Conservation (phyloP, 2,113 vertebrate genomes). For the Sinocyclocheilus maitianheensis region DNA sequence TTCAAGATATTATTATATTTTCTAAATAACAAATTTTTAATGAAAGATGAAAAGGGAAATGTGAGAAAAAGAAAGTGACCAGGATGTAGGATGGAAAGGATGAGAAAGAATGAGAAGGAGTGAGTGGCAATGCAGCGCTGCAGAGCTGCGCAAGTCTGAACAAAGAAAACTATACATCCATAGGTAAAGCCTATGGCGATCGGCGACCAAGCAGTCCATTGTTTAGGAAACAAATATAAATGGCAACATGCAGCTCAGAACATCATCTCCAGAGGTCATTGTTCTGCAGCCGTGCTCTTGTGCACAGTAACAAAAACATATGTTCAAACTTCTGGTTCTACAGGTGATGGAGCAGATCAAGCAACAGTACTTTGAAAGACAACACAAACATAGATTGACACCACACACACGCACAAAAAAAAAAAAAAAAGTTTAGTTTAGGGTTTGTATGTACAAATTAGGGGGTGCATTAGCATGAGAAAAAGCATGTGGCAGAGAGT, state of each 20-base stretch:
- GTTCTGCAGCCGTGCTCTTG: neutral
- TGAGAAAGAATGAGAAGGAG: neutral
- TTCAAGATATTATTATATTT: neutral
- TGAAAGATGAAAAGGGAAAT: neutral
- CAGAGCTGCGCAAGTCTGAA: conserved; percentile 38
- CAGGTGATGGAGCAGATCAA: conserved; percentile 18
- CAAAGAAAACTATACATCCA: conserved; percentile 44
- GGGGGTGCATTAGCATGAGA: conserved; percentile 38
- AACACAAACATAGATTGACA: conserved; percentile 8
- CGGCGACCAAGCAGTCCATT: neutral
- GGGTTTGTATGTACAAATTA: conserved; percentile 33
- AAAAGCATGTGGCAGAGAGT: conserved; percentile 29
- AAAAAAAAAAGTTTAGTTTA: neutral
- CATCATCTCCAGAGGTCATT: conserved; percentile 15
- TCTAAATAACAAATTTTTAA: neutral
- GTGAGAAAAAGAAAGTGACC: neutral
- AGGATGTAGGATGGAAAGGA: neutral
- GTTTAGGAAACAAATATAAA: conserved; percentile 24
- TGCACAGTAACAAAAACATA: neutral
- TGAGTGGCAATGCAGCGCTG: neutral
- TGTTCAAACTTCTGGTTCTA: conserved; percentile 3
- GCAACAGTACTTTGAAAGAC: neutral
- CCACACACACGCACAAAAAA: neutral
- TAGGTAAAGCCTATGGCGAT: conserved; percentile 21
- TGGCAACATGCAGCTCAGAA: neutral